Percentiles rank a stretch among this genome's conserved stretches.
phyloP scores from a whole-genome alignment of 2,113 vertebrate genomes.

The Podiceps cristatus region DNA sequence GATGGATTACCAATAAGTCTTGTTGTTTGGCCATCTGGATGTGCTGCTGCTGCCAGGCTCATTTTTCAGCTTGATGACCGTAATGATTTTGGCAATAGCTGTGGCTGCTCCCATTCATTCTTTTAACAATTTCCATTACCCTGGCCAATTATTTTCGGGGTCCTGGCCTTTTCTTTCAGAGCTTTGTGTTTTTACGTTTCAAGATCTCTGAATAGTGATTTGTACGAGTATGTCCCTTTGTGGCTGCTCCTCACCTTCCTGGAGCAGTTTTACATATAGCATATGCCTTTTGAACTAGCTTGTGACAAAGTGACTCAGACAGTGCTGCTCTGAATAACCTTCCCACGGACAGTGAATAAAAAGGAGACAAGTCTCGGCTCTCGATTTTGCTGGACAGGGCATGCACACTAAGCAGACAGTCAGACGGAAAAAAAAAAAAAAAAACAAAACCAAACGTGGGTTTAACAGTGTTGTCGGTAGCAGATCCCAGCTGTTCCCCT shows the following conservation, averaged over 20 bases:
- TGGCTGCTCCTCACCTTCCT: background rate
- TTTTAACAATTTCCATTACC: constrained; percentile 44
- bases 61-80: constrained; percentile 13
- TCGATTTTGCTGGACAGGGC: constrained; percentile 31
- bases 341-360: background rate
- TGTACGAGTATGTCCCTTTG: background rate
- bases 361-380: background rate
- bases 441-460: background rate
- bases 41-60: background rate
- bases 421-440: background rate
- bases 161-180: constrained; percentile 31
- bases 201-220: background rate
- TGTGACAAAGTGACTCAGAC: constrained; percentile 47
- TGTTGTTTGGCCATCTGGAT: background rate
- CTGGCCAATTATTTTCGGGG: constrained; percentile 19
- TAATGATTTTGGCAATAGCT: constrained; percentile 27
- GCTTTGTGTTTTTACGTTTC: background rate
- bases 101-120: constrained; percentile 20
- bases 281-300: background rate
- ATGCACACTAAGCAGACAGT: background rate
- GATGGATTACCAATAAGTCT: background rate
- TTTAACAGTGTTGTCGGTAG: background rate
- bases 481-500: constrained; percentile 35
- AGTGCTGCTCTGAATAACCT: background rate
- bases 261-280: background rate